These are phyloP conservation scores for Lepidothrix coronata DNA, from an alignment of 2,113 vertebrate genomes.

Conservation along the genomic window DNA sequence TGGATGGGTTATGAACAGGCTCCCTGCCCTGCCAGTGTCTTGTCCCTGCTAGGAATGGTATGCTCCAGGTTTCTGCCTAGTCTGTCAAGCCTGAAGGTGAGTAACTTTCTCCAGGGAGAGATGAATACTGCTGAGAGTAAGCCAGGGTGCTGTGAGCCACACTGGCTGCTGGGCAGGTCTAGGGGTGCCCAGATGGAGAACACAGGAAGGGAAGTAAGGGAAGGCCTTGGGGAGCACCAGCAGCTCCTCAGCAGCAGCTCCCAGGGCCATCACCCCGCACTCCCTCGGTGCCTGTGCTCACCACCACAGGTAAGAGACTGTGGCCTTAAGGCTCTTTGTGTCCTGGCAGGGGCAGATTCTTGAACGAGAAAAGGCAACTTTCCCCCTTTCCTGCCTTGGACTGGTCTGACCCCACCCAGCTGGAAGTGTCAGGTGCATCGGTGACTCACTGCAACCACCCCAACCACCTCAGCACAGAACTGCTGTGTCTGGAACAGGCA, in stretches of 20 bases:
- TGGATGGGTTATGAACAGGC: not conserved
- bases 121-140: rapidly evolving
- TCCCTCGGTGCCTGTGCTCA: not conserved
- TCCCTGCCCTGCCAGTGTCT: not conserved
- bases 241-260: not conserved
- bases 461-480: rapidly evolving
- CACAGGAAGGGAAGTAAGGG: not conserved
- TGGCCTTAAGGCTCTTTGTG: not conserved
- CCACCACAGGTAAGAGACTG: no score
- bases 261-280: no score
- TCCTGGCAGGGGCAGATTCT: not conserved
- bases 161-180: rapidly evolving
- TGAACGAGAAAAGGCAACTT: not conserved
- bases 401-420: not conserved
- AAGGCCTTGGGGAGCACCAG: not conserved
- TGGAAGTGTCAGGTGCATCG: not conserved
- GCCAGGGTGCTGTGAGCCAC: not conserved
- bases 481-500: not conserved
- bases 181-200: no score
- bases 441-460: not conserved
- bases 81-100: rapidly evolving
- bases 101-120: not conserved
- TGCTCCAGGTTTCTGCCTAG: rapidly evolving
- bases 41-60: not conserved
- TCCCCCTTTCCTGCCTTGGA: not conserved